Evolutionary conservation across 2,797 vertebrate species (phyloP), one percentile per base, ranked within the genome.

Genomic region (Lerista edwardsae): DNA sequence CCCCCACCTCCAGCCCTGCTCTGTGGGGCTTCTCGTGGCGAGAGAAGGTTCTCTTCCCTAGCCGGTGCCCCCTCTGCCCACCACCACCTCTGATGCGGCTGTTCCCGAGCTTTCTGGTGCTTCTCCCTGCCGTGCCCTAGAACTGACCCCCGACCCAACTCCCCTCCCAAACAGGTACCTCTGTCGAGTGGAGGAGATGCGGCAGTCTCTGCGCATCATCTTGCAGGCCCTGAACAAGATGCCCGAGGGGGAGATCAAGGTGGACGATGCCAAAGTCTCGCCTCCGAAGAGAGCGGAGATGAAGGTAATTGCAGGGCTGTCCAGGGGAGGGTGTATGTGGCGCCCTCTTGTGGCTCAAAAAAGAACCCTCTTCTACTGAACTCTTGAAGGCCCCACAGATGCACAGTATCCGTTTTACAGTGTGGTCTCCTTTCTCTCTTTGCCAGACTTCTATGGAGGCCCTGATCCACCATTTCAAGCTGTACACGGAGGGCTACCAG

Each of bases 401-500:
- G 7, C 47, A 51, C 9, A 6, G 17, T 41, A 39, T 68, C 3
- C 12, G 23, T 59, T 34, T 27, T 6, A 6, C 14, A 5, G 47
- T 10, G 8, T 34, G 2, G 4, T 14, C 10, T 77, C 11, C n/a
- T 29, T 9, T 15, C 41, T 68, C 51, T 1, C 87, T 23, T 27
- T n/a, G 0, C 29, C 90, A 99, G 98, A 97, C 91, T 14, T 99
- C 98, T 76, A 99, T 99, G 98, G 98, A 99, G 93, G 98, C 98
- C 2, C 94, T 99, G 91, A 99, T 99, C 87, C 98, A 99, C 90
- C 98, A 99, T 94, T 99, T 99, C 85, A 99, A 99, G 91, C 96
- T 99, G 81, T 99, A 99, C 96, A 99, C 98, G 0, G 98, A 99
- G 92, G 98, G 98, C 57, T 99, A 99, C 95, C 98, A 99, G 89